Evolutionary conservation across 1,140 invertebrate genomes (phyloP).

Genomic region (Musca vetustissima): DNA sequence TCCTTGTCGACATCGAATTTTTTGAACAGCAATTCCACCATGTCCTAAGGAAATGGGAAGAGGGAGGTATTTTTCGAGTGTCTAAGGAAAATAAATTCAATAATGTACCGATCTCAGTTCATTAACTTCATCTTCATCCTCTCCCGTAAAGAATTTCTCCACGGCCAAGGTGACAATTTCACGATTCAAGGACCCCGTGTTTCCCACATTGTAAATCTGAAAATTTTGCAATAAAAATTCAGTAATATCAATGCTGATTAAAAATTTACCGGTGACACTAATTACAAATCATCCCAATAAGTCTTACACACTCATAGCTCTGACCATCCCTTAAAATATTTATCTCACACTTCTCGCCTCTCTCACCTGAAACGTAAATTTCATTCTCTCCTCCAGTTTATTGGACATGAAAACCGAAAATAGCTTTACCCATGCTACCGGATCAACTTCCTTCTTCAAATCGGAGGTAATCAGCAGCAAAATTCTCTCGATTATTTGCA

Average conservation of each 20-base stretch:
- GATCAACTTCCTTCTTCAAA: conserved; percentile 34
- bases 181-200: conserved; percentile 35
- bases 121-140: conserved; percentile 49
- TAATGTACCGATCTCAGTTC: conserved; percentile 41
- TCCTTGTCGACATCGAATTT: conserved; percentile 80
- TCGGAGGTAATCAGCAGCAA: conserved; percentile 44
- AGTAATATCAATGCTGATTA: too few relatives aligned
- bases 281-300: too few relatives aligned
- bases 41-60: conserved; percentile 59
- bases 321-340: too few relatives aligned
- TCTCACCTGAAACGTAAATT: conserved; percentile 41
- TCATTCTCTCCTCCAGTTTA: conserved; percentile 36
- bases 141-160: conserved; percentile 44
- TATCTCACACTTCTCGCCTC: too few relatives aligned
- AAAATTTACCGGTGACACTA: too few relatives aligned
- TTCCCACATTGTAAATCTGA: conserved; percentile 43
- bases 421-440: conserved; percentile 44
- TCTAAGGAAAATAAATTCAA: neutral
- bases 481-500: conserved; percentile 45
- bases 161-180: conserved; percentile 43
- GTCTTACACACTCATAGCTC: too few relatives aligned
- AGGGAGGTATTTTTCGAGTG: neutral
- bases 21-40: conserved; percentile 79
- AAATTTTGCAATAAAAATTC: too few relatives aligned
- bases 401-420: conserved; percentile 43